Evolutionary conservation across 2,797 vertebrate species (phyloP).

Genomic region (Acanthurus lineatus): DNA sequence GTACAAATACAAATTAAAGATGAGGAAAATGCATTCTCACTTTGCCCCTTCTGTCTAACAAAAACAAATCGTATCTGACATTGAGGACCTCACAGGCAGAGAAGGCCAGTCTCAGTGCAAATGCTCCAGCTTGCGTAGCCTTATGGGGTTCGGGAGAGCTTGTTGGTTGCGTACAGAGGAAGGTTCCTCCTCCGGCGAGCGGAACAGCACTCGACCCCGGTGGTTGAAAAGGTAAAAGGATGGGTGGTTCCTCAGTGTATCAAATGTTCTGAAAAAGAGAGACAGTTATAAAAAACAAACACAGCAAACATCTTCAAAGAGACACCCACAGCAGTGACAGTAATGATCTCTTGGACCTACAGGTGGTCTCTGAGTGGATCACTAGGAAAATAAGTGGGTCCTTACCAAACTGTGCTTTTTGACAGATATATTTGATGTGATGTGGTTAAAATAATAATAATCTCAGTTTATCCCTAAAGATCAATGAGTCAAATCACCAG

Average conservation of each 20-base stretch:
- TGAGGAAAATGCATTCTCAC: conserved; percentile 61
- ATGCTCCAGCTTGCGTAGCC: conserved; percentile 95
- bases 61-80: conserved; percentile 85
- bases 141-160: conserved; percentile 90
- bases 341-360: too few relatives aligned
- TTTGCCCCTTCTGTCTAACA: conserved; percentile 82
- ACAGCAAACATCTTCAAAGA: neutral
- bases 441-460: too few relatives aligned
- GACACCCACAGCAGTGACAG: too few relatives aligned
- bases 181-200: conserved; percentile 88
- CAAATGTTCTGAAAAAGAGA: conserved; percentile 90
- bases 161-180: conserved; percentile 87
- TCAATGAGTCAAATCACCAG: too few relatives aligned
- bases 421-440: too few relatives aligned
- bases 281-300: neutral
- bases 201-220: conserved; percentile 93
- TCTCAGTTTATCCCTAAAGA: too few relatives aligned
- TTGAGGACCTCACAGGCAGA: conserved; percentile 69
- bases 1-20: conserved; percentile 89
- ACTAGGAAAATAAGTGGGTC: too few relatives aligned
- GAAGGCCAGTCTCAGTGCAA: conserved; percentile 92
- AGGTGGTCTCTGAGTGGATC: too few relatives aligned
- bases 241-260: conserved; percentile 97
- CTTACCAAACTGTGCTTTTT: too few relatives aligned
- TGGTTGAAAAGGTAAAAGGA: conserved; percentile 99